phyloP scores from a whole-genome alignment of 2,888 invertebrate species.

The Heliconius sara region DNA sequence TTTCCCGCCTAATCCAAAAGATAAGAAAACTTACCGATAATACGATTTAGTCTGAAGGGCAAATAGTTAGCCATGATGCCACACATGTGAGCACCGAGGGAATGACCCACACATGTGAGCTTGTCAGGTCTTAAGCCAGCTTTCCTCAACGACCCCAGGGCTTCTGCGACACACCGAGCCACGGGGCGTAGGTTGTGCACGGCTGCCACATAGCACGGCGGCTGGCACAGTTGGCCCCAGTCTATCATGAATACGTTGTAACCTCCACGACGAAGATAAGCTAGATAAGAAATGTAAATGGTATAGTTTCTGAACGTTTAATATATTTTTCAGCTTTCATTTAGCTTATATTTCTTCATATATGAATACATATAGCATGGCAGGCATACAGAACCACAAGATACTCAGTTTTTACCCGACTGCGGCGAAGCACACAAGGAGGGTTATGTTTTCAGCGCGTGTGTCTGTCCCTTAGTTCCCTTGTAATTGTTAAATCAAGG shows the following conservation, averaged over 20 bases:
- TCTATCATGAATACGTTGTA: conserved; percentile 91
- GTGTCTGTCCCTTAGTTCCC: too few species aligned
- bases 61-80: conserved; percentile 89
- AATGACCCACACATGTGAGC: conserved; percentile 91
- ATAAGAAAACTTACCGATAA: conserved; percentile 81
- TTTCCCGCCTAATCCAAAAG: background rate
- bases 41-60: conserved; percentile 88
- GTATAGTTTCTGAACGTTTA: background rate
- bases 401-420: too few species aligned
- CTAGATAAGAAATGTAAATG: conserved; percentile 62
- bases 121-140: conserved; percentile 86
- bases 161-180: conserved; percentile 87
- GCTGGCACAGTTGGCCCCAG: conserved; percentile 88
- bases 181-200: conserved; percentile 90
- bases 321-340: background rate
- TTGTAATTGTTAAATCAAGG: too few species aligned
- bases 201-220: conserved; percentile 89
- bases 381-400: too few species aligned
- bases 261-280: conserved; percentile 88
- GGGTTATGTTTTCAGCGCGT: too few species aligned
- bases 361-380: too few species aligned
- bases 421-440: too few species aligned
- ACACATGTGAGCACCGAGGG: conserved; percentile 90
- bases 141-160: conserved; percentile 85
- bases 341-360: too few species aligned